Conservation (phyloP, 2,797 vertebrate species). For the Galago senegalensis region DNA sequence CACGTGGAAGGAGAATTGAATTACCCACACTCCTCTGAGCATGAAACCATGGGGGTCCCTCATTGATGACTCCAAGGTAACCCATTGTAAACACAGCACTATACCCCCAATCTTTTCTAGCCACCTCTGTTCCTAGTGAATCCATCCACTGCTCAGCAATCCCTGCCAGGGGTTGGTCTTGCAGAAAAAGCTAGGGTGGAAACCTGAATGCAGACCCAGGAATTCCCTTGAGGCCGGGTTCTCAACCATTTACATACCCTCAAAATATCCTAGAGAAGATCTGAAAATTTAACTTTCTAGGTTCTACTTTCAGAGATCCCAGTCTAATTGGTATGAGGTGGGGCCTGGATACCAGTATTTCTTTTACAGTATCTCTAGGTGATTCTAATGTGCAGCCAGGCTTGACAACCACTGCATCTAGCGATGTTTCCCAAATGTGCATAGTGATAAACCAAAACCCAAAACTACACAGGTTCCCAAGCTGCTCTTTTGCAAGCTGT, state of each 20-base stretch:
- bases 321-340: background rate
- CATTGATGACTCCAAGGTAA: background rate
- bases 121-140: background rate
- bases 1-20: background rate
- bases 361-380: background rate
- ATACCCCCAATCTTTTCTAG: background rate
- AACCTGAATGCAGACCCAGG: background rate
- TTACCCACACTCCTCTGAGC: background rate
- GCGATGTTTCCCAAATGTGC: background rate
- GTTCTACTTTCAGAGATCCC: background rate
- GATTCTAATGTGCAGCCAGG: background rate
- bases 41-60: background rate
- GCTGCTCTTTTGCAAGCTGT: conserved; percentile 9
- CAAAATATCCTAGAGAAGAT: background rate
- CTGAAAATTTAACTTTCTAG: background rate
- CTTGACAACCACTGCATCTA: background rate
- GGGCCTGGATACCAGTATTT: background rate
- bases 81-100: background rate
- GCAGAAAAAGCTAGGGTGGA: background rate
- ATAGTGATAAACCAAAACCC: background rate
- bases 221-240: background rate
- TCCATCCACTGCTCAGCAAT: background rate
- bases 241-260: background rate
- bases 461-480: background rate
- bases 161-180: background rate